Conservation (phyloP, 2,797 vertebrate species). For the Onychomys torridus region DNA sequence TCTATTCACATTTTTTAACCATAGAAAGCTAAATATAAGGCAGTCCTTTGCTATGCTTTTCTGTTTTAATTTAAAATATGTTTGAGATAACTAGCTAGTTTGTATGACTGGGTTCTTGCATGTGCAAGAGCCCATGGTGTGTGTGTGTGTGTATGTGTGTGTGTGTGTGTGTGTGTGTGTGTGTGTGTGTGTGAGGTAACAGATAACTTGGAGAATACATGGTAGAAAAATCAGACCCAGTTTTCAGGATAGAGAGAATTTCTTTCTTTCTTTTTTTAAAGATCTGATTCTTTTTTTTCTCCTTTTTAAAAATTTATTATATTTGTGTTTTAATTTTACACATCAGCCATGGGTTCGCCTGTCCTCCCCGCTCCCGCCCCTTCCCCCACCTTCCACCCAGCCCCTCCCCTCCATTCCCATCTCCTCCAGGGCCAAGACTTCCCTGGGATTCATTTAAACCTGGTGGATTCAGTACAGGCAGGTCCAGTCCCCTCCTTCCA, state of each 20-base stretch:
- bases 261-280: too few species aligned
- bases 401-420: too few species aligned
- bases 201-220: background rate
- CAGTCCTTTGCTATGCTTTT: background rate
- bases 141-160: background rate
- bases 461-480: too few species aligned
- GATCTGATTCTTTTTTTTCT: too few species aligned
- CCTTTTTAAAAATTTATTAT: too few species aligned
- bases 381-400: too few species aligned
- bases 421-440: too few species aligned
- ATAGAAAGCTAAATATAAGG: background rate
- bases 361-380: too few species aligned
- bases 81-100: background rate
- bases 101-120: background rate
- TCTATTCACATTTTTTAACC: background rate
- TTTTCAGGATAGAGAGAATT: background rate
- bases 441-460: too few species aligned
- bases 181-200: background rate
- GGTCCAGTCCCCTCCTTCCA: too few species aligned
- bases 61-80: background rate
- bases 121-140: background rate
- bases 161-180: slow-evolving; percentile 23
- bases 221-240: background rate
- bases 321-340: too few species aligned
- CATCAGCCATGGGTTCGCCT: too few species aligned